phyloP scores from a whole-genome alignment of 2,797 vertebrate species.

The Petrocephalus schoutedeni region DNA sequence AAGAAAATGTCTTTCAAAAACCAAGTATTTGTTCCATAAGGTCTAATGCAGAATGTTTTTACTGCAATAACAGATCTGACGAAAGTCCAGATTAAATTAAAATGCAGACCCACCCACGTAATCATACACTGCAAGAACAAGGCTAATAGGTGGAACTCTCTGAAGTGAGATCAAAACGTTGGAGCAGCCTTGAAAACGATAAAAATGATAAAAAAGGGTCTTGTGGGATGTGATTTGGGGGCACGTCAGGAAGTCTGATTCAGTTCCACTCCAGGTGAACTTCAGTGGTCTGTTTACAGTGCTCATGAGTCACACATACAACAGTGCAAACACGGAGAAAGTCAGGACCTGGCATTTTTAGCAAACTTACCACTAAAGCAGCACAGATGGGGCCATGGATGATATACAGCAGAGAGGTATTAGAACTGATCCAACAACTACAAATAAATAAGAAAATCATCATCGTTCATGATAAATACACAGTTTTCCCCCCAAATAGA shows the following conservation, averaged over 20 bases:
- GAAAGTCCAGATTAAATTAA: conserved; percentile 9
- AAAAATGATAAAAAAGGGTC: neutral
- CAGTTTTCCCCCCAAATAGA: neutral
- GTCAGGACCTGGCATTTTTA: neutral
- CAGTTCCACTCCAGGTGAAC: neutral
- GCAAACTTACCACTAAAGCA: conserved; percentile 75
- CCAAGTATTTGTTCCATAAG: neutral
- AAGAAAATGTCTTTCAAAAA: neutral
- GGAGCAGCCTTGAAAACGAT: neutral
- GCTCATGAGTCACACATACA: neutral
- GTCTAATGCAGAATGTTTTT: neutral
- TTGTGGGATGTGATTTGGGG: neutral
- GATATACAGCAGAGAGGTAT: conserved; percentile 91
- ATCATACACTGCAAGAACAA: neutral
- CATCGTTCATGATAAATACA: neutral
- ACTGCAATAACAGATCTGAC: neutral
- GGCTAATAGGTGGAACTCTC: neutral
- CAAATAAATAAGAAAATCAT: conserved; percentile 5
- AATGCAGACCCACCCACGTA: neutral
- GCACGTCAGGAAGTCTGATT: neutral
- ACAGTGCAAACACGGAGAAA: neutral
- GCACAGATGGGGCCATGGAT: conserved; percentile 97
- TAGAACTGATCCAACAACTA: conserved; percentile 97
- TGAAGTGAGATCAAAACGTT: neutral
- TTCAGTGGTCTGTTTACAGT: neutral